Conservation (phyloP, 2,888 invertebrate species). For the Drosophila demipolita region DNA sequence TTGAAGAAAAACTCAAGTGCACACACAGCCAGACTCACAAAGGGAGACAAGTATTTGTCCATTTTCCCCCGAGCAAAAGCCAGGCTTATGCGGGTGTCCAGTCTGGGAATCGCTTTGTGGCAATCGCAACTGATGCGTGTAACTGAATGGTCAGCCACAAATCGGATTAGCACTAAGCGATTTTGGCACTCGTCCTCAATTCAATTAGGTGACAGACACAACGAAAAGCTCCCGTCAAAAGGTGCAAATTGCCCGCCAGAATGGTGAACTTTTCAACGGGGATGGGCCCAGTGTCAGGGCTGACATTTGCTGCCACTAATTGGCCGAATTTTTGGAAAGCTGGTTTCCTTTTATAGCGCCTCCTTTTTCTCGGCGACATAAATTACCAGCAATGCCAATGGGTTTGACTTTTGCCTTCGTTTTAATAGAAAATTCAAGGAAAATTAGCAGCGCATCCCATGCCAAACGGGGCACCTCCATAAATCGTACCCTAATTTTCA, state of each 20-base stretch:
- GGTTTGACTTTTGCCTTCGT: constrained; percentile 40
- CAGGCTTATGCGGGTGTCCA: constrained; percentile 75
- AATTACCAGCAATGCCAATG: constrained; percentile 70
- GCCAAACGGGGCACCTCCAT: constrained; percentile 52
- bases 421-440: constrained; percentile 65
- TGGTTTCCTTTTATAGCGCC: constrained; percentile 28
- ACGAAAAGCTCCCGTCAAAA: constrained; percentile 43
- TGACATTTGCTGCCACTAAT: constrained; percentile 74
- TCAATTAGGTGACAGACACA: constrained; percentile 74
- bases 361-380: constrained; percentile 71
- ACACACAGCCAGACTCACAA: constrained; percentile 42
- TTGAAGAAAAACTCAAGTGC: constrained; percentile 58
- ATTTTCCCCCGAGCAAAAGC: constrained; percentile 56
- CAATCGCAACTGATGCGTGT: constrained; percentile 75
- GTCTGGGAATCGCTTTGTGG: constrained; percentile 35
- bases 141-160: constrained; percentile 80
- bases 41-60: constrained; percentile 49
- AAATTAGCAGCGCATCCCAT: constrained; percentile 77
- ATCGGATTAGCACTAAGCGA: constrained; percentile 83
- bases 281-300: constrained; percentile 7
- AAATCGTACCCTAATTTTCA: constrained; percentile 77
- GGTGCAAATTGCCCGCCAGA: constrained; percentile 53
- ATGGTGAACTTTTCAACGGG: constrained; percentile 14
- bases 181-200: constrained; percentile 81
- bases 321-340: constrained; percentile 63